Percentiles rank a stretch among this genome's conserved stretches.
These are phyloP conservation scores for Tineola bisselliella DNA, from an alignment of 2,888 invertebrate genomes.

Conservation along the genomic window DNA sequence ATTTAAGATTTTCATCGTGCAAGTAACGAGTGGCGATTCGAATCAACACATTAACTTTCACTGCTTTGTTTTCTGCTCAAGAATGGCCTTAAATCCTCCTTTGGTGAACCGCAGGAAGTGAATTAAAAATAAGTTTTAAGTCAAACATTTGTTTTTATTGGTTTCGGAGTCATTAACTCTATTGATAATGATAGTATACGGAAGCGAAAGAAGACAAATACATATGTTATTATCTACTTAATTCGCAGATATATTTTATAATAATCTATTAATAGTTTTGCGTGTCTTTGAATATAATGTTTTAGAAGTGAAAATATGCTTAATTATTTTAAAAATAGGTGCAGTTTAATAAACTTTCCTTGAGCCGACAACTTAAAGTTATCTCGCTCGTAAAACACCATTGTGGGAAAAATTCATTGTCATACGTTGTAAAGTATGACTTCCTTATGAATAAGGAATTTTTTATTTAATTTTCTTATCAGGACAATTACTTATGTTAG, in stretches of 20 bases:
- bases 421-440: too few relatives aligned
- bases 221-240: background rate
- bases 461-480: background rate
- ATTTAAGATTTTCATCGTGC: constrained; percentile 57
- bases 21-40: constrained; percentile 51
- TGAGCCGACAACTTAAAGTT: too few relatives aligned
- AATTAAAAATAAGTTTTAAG: constrained; percentile 28
- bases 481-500: background rate
- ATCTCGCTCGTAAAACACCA: too few relatives aligned
- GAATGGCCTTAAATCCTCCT: constrained; percentile 54
- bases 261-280: background rate
- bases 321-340: background rate
- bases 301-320: background rate
- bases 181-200: constrained; percentile 12
- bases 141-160: constrained; percentile 6
- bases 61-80: constrained; percentile 35
- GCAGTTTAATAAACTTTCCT: too few relatives aligned
- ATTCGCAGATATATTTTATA: background rate
- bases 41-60: constrained; percentile 59
- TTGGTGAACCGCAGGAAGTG: constrained; percentile 54
- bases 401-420: too few relatives aligned
- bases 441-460: too few relatives aligned
- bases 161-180: background rate
- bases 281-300: background rate
- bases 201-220: background rate